These are phyloP conservation scores for Nothoprocta perdicaria DNA, from an alignment of 2,113 vertebrate species.

Conservation along the genomic window DNA sequence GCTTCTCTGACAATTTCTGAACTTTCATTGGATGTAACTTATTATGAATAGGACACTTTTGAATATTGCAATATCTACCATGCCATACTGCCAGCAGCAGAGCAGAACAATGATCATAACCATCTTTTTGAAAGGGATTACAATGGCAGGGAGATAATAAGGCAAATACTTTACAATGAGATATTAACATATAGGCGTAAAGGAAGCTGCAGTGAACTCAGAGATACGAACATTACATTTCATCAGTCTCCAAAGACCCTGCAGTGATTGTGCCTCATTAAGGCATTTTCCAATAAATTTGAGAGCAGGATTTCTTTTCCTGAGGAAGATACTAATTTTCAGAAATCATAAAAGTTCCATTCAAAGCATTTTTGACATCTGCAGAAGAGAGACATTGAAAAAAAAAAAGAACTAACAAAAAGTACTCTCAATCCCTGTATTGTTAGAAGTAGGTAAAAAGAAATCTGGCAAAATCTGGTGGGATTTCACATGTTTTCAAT, in stretches of 20 bases:
- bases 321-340: not conserved
- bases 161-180: not conserved
- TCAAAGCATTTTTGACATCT: slow-evolving; percentile 14
- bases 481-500: not conserved
- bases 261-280: not conserved
- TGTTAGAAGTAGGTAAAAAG: not conserved
- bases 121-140: slow-evolving; percentile 21
- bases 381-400: not conserved
- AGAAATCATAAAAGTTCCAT: slow-evolving; percentile 9
- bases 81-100: not conserved
- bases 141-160: slow-evolving; percentile 5
- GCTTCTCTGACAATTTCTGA: not conserved
- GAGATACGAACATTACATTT: not conserved
- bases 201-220: not conserved
- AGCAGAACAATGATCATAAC: not conserved
- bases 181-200: not conserved
- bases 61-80: not conserved
- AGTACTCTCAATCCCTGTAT: not conserved
- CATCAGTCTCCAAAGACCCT: not conserved
- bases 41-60: not conserved
- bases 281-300: not conserved
- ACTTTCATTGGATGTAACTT: not conserved
- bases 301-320: not conserved
- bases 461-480: not conserved
- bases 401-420: not conserved